phyloP scores from a whole-genome alignment of 2,888 invertebrate species.

The Cheilosia vernalis region DNA sequence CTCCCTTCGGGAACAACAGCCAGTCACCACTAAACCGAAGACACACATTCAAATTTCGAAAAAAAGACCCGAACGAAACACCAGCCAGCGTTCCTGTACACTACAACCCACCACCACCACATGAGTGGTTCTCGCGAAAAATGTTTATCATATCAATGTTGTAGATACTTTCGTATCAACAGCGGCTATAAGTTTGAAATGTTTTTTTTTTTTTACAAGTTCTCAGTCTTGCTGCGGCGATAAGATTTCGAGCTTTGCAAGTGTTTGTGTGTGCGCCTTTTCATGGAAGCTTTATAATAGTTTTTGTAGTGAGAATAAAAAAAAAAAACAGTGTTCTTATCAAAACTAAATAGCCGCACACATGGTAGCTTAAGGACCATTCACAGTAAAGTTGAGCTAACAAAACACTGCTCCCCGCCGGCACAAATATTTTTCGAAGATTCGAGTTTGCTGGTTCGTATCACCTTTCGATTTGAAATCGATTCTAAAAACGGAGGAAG shows the following conservation, averaged over 20 bases:
- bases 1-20: slow-evolving; percentile 61
- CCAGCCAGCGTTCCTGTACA: slow-evolving; percentile 9
- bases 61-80: slow-evolving; percentile 31
- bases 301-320: slow-evolving; percentile 10
- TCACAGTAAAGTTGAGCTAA: neutral
- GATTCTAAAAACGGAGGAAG: slow-evolving; percentile 22
- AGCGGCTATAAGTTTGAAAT: slow-evolving; percentile 36
- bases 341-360: slow-evolving; percentile 10
- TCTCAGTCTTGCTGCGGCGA: slow-evolving; percentile 39
- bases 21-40: slow-evolving; percentile 53
- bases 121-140: slow-evolving; percentile 62
- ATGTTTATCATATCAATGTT: slow-evolving; percentile 58
- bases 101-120: slow-evolving; percentile 12
- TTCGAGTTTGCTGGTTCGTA: no score
- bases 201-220: slow-evolving; percentile 1
- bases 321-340: slow-evolving; percentile 38
- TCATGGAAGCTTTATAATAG: slow-evolving; percentile 11
- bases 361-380: neutral
- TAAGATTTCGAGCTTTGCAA: slow-evolving; percentile 54
- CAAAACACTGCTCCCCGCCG: neutral
- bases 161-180: slow-evolving; percentile 54
- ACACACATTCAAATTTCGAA: slow-evolving; percentile 45
- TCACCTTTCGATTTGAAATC: no score
- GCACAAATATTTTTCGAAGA: no score
- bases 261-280: slow-evolving; percentile 8